phyloP scores from a whole-genome alignment of 2,113 vertebrate genomes.

The Albula glossodonta region DNA sequence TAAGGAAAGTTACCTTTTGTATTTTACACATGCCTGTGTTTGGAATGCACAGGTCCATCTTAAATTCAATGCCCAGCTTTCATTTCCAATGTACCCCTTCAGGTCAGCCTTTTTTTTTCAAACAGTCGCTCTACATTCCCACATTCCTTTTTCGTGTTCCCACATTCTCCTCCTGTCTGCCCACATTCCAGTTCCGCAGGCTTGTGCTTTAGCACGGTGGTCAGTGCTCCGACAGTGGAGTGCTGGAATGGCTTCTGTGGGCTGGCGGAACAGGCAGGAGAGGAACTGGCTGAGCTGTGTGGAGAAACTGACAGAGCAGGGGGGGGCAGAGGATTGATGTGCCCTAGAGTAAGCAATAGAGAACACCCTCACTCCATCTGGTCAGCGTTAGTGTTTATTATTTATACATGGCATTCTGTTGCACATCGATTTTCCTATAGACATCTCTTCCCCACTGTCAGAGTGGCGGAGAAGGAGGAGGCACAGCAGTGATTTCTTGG shows the following conservation, averaged over 20 bases:
- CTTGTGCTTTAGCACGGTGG: too few species aligned
- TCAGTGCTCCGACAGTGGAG: background rate
- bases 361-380: constrained; percentile 29
- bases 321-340: background rate
- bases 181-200: background rate
- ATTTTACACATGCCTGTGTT: background rate
- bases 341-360: constrained; percentile 28
- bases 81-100: background rate
- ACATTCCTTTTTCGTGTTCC: background rate
- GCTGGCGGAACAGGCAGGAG: background rate
- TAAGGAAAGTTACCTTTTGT: too few species aligned
- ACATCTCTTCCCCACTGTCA: constrained; percentile 24
- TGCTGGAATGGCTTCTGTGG: background rate
- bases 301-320: background rate
- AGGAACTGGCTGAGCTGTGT: constrained; percentile 5
- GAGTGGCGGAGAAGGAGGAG: constrained; percentile 9
- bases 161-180: background rate
- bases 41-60: background rate
- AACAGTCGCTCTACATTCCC: background rate
- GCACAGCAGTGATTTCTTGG: constrained; percentile 33
- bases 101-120: background rate
- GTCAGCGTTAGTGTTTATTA: constrained; percentile 37
- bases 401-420: constrained; percentile 41
- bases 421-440: constrained; percentile 40
- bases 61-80: too few species aligned